phyloP scores from a whole-genome alignment of 2,888 invertebrate genomes.

The Athalia rosae region DNA sequence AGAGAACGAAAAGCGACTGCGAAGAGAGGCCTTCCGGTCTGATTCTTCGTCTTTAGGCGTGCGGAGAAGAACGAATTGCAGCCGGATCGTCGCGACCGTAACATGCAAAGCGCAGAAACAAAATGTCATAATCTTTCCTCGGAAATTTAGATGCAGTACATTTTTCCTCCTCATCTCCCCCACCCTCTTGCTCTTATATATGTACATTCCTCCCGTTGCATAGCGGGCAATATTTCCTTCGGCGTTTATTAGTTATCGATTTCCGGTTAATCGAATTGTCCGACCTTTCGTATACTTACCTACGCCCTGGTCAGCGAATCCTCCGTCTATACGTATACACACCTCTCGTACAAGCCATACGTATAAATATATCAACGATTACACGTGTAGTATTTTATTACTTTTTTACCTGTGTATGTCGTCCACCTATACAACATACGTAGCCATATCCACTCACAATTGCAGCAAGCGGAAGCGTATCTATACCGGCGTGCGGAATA shows the following conservation, averaged over 20 bases:
- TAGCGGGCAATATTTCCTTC: conserved; percentile 18
- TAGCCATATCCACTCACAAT: neutral
- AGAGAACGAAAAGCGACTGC: too few relatives aligned
- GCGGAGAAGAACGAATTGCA: too few relatives aligned
- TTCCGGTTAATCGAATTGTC: conserved; percentile 32
- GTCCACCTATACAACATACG: neutral
- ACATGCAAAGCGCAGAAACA: too few relatives aligned
- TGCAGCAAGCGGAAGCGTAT: conserved; percentile 12
- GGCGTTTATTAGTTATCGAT: conserved; percentile 42
- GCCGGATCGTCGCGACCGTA: too few relatives aligned
- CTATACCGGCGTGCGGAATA: conserved; percentile 7
- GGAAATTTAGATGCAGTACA: neutral
- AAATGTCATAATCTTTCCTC: too few relatives aligned
- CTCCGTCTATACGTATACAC: neutral
- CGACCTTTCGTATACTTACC: conserved; percentile 19
- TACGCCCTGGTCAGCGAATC: conserved; percentile 22
- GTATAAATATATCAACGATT: too few relatives aligned
- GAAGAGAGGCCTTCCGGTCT: too few relatives aligned
- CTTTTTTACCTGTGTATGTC: too few relatives aligned
- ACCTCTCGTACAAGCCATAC: neutral
- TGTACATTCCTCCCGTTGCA: neutral
- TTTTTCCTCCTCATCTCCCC: neutral
- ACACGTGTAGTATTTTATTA: too few relatives aligned
- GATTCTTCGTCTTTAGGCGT: too few relatives aligned
- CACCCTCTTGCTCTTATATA: neutral